Conservation (phyloP, 2,888 invertebrate genomes). For the Lepeophtheirus nordmannii region DNA sequence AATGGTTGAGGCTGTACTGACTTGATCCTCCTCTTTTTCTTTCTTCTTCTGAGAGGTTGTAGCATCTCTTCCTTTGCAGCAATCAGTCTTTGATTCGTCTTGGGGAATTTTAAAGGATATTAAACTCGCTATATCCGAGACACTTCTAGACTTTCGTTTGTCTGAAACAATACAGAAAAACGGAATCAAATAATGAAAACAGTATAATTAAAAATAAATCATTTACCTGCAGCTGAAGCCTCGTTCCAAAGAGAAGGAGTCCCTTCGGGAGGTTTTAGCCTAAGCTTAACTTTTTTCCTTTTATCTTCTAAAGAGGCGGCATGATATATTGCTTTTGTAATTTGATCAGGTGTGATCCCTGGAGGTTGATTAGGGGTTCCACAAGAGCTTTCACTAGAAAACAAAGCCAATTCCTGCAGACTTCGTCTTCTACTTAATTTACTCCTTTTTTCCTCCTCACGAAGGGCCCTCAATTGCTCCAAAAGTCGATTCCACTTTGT, state of each 20-base stretch:
- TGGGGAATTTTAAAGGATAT: not conserved
- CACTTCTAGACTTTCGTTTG: not conserved
- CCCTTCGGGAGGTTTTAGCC: not conserved
- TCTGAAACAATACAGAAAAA: not conserved
- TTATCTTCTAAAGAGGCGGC: not conserved
- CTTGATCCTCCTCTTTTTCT: not conserved
- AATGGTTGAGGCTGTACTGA: not conserved
- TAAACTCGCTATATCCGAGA: conserved; percentile 3
- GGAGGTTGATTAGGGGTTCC: not conserved
- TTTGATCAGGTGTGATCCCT: not conserved
- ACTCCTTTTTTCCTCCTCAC: not conserved
- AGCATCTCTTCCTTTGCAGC: not conserved
- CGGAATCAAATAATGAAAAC: too few relatives aligned
- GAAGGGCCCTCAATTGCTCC: not conserved
- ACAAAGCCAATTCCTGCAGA: not conserved
- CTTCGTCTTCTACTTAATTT: not conserved
- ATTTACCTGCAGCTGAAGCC: too few relatives aligned
- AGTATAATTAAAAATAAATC: too few relatives aligned
- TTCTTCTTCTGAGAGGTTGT: not conserved
- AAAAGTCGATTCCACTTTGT: not conserved
- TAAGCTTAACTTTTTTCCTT: not conserved
- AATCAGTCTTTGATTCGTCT: not conserved
- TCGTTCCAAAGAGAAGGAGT: not conserved
- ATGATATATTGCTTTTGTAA: conserved; percentile 5
- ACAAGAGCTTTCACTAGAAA: not conserved